These are phyloP conservation scores for Brachypodius melanocephalos DNA, from an alignment of 2,113 vertebrate genomes.

Conservation along the genomic window DNA sequence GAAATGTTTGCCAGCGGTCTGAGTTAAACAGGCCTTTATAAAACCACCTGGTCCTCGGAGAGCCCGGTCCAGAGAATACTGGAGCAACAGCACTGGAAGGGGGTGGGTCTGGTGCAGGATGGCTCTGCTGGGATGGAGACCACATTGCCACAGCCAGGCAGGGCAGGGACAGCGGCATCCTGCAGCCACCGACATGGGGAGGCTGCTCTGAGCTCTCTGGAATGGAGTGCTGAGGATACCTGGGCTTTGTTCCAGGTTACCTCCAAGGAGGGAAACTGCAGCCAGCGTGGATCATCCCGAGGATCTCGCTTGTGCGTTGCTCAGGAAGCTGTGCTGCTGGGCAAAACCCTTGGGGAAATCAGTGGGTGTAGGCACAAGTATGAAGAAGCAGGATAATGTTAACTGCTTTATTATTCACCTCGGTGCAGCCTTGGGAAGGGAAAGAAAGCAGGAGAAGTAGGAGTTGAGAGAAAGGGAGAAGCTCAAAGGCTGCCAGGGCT, in stretches of 20 bases:
- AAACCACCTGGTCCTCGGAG: accelerated
- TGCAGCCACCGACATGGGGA: accelerated
- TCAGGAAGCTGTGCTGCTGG: neutral
- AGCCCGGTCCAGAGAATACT: accelerated
- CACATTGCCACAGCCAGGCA: neutral
- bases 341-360: neutral
- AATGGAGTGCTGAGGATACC: neutral
- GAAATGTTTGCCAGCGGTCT: neutral
- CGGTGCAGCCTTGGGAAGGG: neutral
- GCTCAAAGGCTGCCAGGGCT: neutral
- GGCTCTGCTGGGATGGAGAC: neutral
- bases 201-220: neutral
- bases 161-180: neutral
- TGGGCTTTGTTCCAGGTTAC: neutral
- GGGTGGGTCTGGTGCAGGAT: neutral
- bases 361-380: neutral
- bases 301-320: accelerated
- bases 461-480: neutral
- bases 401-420: neutral
- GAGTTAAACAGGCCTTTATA: neutral
- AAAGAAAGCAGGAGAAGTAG: neutral
- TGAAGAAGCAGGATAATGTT: neutral
- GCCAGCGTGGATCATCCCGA: accelerated
- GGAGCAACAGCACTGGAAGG: neutral
- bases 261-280: neutral